Percentiles rank a stretch among this genome's conserved stretches.
Conservation (phyloP, 1,140 invertebrate genomes). For the Apis florea region DNA sequence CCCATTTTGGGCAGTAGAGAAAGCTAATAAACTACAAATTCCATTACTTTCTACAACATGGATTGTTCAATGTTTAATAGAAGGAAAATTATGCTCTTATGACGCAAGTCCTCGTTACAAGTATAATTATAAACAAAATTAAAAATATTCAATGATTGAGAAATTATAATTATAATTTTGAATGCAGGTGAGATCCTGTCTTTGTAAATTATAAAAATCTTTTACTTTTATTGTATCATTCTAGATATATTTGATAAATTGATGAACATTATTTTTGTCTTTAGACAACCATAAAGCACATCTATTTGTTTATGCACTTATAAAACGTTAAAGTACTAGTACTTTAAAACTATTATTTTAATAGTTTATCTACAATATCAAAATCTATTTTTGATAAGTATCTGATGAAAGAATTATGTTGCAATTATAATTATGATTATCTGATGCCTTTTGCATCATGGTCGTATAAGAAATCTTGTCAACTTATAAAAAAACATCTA, state of each 20-base stretch:
- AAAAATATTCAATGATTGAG: slow-evolving; percentile 8
- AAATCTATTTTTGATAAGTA: not conserved
- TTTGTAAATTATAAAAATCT: slow-evolving; percentile 13
- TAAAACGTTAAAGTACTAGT: slow-evolving; percentile 10
- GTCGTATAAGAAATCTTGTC: too few relatives aligned
- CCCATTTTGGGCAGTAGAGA: slow-evolving; percentile 80
- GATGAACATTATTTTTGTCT: slow-evolving; percentile 10
- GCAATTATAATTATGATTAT: not conserved
- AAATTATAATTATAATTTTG: not conserved
- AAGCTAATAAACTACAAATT: slow-evolving; percentile 80
- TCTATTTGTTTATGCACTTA: slow-evolving; percentile 28
- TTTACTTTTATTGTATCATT: slow-evolving; percentile 11
- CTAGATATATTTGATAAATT: not conserved
- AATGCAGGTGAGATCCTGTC: slow-evolving; percentile 1
- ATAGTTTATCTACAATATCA: not conserved
- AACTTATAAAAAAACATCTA: too few relatives aligned
- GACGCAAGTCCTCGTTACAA: slow-evolving; percentile 66
- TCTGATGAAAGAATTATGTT: not conserved
- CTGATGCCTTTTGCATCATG: too few relatives aligned
- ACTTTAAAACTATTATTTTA: not conserved
- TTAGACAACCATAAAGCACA: not conserved
- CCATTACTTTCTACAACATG: slow-evolving; percentile 82
- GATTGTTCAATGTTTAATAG: slow-evolving; percentile 82
- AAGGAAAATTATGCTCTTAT: slow-evolving; percentile 79
- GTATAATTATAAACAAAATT: slow-evolving; percentile 64